Percentiles rank a stretch among this genome's conserved stretches.
phyloP scores from a whole-genome alignment of 1,140 invertebrate genomes.

The Proales similis region DNA sequence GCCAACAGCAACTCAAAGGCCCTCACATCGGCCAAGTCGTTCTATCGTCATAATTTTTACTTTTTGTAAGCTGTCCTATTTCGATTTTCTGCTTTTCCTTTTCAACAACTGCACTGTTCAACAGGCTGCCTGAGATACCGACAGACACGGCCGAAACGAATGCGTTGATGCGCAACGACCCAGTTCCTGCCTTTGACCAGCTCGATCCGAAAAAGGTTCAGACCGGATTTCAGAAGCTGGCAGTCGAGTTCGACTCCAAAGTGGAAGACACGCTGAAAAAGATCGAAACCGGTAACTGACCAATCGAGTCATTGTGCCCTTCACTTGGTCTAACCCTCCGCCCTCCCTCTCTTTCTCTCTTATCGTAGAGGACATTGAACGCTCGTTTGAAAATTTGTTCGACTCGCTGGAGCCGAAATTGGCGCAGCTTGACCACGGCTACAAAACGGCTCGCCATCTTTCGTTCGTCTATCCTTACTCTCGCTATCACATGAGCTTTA shows the following conservation, averaged over 20 bases:
- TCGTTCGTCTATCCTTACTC: slow-evolving; percentile 70
- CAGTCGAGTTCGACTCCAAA: slow-evolving; percentile 71
- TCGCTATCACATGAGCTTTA: slow-evolving; percentile 47
- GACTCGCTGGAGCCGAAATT: slow-evolving; percentile 66
- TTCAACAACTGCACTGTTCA: too few relatives aligned
- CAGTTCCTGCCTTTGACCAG: slow-evolving; percentile 69
- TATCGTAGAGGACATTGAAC: slow-evolving; percentile 44
- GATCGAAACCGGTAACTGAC: slow-evolving; percentile 49
- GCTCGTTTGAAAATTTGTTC: slow-evolving; percentile 68
- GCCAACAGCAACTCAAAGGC: too few relatives aligned
- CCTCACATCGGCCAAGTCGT: too few relatives aligned
- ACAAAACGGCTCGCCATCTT: slow-evolving; percentile 73
- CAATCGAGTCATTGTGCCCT: slow-evolving; percentile 19
- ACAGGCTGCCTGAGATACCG: slow-evolving; percentile 83
- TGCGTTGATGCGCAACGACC: slow-evolving; percentile 64
- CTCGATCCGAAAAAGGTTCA: slow-evolving; percentile 74
- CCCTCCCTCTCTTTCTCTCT: slow-evolving; percentile 20
- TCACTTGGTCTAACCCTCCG: neutral
- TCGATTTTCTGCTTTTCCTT: too few relatives aligned
- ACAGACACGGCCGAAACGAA: slow-evolving; percentile 68
- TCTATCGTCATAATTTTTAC: too few relatives aligned
- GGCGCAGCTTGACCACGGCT: slow-evolving; percentile 69
- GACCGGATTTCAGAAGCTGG: slow-evolving; percentile 69
- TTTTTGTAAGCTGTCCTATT: too few relatives aligned
- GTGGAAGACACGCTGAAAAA: slow-evolving; percentile 59